A percentile compares a stretch with the other conserved stretches of the same genome.
These are phyloP conservation scores for Tetranychus piercei DNA, from an alignment of 2,888 invertebrate species.

Conservation along the genomic window DNA sequence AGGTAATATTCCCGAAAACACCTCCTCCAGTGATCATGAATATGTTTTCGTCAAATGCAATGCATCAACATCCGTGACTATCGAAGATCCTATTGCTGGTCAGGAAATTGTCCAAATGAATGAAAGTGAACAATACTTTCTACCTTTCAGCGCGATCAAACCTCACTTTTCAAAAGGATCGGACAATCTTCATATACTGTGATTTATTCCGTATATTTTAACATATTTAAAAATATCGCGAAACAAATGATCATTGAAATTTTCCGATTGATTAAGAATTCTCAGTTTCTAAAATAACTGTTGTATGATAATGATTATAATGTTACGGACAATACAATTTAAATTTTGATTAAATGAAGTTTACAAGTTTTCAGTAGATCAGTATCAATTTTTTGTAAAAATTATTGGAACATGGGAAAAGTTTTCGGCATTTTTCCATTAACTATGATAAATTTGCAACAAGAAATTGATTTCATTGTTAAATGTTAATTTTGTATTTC, in stretches of 20 bases:
- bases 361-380: no score
- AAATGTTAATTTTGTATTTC: neutral
- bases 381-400: no score
- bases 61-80: constrained; percentile 7
- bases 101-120: constrained; percentile 13
- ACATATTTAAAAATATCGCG: no score
- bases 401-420: no score
- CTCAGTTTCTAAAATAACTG: no score
- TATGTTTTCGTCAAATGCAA: constrained; percentile 21
- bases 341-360: no score
- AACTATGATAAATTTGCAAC: neutral
- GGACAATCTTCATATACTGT: neutral
- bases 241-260: no score
- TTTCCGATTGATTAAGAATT: no score
- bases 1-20: constrained; percentile 15
- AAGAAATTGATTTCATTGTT: neutral
- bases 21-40: neutral
- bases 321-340: no score
- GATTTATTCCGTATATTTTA: neutral
- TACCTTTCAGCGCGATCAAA: constrained; percentile 19
- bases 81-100: constrained; percentile 13
- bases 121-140: constrained; percentile 15
- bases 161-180: constrained; percentile 8
- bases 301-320: no score
- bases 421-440: no score